Evolutionary conservation across 2,888 invertebrate genomes (phyloP).

Genomic region (Encarsia formosa): DNA sequence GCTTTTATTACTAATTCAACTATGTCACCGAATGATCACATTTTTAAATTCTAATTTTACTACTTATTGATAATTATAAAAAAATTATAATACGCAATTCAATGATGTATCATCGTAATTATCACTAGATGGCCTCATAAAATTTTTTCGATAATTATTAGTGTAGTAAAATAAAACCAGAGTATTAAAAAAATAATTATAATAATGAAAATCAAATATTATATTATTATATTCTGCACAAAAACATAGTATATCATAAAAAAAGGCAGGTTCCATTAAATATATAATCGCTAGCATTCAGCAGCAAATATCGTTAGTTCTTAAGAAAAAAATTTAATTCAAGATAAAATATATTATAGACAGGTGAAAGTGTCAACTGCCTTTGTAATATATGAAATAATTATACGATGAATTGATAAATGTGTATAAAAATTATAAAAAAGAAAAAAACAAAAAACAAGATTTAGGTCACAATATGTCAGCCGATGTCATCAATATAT

Average conservation of each 20-base stretch:
- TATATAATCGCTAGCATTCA: constrained; percentile 13
- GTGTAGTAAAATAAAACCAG: background rate
- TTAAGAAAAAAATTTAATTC: constrained; percentile 25
- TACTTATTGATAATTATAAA: too few relatives aligned
- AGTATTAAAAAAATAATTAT: background rate
- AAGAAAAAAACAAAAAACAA: too few relatives aligned
- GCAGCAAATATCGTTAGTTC: constrained; percentile 35
- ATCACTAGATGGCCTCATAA: background rate
- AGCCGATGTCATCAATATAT: constrained; percentile 34
- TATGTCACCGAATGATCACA: too few relatives aligned
- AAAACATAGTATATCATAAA: background rate
- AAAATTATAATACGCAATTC: background rate
- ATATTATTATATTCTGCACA: constrained; percentile 1
- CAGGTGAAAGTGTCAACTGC: constrained; percentile 20
- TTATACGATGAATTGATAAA: background rate
- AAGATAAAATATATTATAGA: constrained; percentile 1
- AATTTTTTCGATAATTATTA: constrained; percentile 3
- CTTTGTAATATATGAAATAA: constrained; percentile 14
- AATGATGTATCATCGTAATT: constrained; percentile 11
- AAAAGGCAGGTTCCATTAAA: constrained; percentile 5
- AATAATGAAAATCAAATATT: constrained; percentile 2
- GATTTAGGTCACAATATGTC: constrained; percentile 29
- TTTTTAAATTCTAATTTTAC: background rate
- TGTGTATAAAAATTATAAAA: constrained; percentile 10
- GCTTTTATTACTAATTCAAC: too few relatives aligned